Evolutionary conservation across 2,797 vertebrate species (phyloP).

Genomic region (Capromys pilorides): DNA sequence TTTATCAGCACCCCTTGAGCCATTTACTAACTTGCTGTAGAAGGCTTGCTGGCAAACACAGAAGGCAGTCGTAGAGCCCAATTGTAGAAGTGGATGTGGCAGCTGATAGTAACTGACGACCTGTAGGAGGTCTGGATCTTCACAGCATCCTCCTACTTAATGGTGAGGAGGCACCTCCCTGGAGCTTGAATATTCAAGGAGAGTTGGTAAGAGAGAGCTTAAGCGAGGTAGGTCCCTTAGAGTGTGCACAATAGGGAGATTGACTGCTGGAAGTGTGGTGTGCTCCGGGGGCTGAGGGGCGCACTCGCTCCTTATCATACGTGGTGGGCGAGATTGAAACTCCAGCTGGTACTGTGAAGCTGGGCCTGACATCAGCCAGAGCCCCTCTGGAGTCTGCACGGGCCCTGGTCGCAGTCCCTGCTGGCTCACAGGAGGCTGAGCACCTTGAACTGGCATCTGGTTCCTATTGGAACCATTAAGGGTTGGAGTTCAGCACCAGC

Average conservation of each 20-base stretch:
- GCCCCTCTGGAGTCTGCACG: neutral
- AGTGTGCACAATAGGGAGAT: too few species aligned
- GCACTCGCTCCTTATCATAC: neutral
- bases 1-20: neutral
- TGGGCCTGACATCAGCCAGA: slow-evolving; percentile 47
- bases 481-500: slow-evolving; percentile 54
- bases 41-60: neutral
- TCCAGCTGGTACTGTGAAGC: neutral
- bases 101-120: neutral
- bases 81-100: neutral
- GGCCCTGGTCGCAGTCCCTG: neutral
- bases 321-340: neutral
- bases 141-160: neutral
- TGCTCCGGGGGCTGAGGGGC: neutral
- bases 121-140: neutral
- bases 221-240: neutral
- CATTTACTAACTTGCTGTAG: neutral
- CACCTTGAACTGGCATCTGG: slow-evolving; percentile 58
- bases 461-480: slow-evolving; percentile 54
- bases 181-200: neutral
- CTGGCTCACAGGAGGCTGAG: neutral
- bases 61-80: neutral
- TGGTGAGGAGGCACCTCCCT: neutral
- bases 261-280: neutral
- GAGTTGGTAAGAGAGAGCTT: neutral